These are phyloP conservation scores for Polyommatus icarus DNA, from an alignment of 2,888 invertebrate species.

Conservation along the genomic window DNA sequence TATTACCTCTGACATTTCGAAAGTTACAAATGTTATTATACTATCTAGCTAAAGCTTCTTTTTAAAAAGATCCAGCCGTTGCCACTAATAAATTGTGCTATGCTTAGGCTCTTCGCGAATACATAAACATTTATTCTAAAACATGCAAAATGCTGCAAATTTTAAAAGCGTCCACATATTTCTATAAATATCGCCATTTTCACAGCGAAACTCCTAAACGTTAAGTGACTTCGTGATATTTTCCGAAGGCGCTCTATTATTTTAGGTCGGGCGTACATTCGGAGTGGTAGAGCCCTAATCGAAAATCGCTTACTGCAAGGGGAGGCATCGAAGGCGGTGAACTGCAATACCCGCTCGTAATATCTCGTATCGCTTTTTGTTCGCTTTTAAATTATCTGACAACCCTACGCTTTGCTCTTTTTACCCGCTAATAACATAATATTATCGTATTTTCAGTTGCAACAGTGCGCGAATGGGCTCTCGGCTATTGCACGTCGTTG, in stretches of 20 bases:
- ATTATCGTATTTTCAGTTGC: slow-evolving; percentile 33
- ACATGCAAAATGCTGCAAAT: not conserved
- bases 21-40: too few relatives aligned
- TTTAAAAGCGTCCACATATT: not conserved
- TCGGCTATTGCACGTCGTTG: slow-evolving; percentile 27
- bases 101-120: too few relatives aligned
- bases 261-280: slow-evolving; percentile 14
- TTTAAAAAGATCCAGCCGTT: too few relatives aligned
- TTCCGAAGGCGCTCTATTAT: slow-evolving; percentile 12
- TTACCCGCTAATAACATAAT: slow-evolving; percentile 42
- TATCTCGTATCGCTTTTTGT: slow-evolving; percentile 37
- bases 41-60: not conserved
- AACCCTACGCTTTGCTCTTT: slow-evolving; percentile 47
- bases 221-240: slow-evolving; percentile 20
- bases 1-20: too few relatives aligned
- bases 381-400: slow-evolving; percentile 43
- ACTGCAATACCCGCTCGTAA: slow-evolving; percentile 44
- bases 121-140: not conserved
- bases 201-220: not conserved
- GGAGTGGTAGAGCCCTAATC: slow-evolving; percentile 41
- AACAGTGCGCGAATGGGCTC: slow-evolving; percentile 25
- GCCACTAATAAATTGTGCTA: too few relatives aligned
- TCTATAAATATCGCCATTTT: not conserved
- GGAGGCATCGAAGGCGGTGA: slow-evolving; percentile 62
- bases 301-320: slow-evolving; percentile 61